phyloP scores from a whole-genome alignment of 2,113 vertebrate species.

The Antechinus stuartii region DNA sequence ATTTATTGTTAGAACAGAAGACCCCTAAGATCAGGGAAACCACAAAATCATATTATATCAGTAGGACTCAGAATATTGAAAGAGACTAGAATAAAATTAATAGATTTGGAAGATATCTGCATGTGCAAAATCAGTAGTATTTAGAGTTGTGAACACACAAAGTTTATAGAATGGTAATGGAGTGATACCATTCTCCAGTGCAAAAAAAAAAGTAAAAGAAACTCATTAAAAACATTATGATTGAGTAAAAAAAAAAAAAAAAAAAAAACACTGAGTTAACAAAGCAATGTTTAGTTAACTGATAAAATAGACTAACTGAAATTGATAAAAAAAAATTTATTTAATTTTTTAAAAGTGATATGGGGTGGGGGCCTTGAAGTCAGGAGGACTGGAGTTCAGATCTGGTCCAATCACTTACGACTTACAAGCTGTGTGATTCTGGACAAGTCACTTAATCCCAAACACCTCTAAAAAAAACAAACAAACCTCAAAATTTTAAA shows the following conservation, averaged over 20 bases:
- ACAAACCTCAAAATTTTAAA: neutral
- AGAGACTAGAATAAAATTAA: neutral
- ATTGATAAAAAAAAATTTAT: neutral
- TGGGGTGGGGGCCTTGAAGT: neutral
- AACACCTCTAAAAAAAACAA: too few relatives aligned
- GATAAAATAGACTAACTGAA: neutral
- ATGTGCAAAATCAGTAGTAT: neutral
- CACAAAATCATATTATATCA: too few relatives aligned
- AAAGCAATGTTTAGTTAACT: neutral
- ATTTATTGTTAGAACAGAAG: too few relatives aligned
- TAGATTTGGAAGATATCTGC: neutral
- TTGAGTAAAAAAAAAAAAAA: neutral
- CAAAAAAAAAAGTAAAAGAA: neutral
- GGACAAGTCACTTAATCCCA: too few relatives aligned
- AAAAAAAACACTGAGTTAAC: neutral
- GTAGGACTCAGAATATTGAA: neutral
- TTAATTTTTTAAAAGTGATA: neutral
- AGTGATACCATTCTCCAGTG: neutral
- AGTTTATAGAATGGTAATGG: neutral
- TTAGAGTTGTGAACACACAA: neutral
- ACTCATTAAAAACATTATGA: neutral
- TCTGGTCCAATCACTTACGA: too few relatives aligned
- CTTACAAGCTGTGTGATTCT: too few relatives aligned
- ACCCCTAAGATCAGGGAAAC: too few relatives aligned
- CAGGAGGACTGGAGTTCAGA: too few relatives aligned